Evolutionary conservation across 2,888 invertebrate species (phyloP).

Genomic region (Hypercompe scribonia): DNA sequence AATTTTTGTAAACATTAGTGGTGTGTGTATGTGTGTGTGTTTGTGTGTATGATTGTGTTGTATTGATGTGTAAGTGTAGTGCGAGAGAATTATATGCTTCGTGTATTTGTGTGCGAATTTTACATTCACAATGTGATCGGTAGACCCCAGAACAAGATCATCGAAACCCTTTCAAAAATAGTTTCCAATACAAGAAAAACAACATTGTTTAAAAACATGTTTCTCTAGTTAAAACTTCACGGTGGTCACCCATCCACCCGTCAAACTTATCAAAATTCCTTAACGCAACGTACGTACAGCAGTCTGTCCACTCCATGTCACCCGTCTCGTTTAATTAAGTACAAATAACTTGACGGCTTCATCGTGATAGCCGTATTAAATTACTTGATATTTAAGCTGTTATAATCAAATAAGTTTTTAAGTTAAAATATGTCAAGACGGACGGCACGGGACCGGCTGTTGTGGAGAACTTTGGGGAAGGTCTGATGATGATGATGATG

Average conservation of each 20-base stretch:
- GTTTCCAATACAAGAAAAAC: not conserved
- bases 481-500: too few relatives aligned
- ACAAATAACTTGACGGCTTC: conserved; percentile 2
- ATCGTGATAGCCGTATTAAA: conserved; percentile 1
- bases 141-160: too few relatives aligned
- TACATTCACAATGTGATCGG: too few relatives aligned
- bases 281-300: conserved; percentile 4
- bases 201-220: not conserved
- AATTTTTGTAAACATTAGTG: too few relatives aligned
- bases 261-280: conserved; percentile 17
- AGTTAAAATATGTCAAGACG: not conserved
- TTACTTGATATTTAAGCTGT: conserved; percentile 8
- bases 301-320: not conserved
- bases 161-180: not conserved
- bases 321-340: conserved; percentile 15
- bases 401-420: not conserved
- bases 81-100: too few relatives aligned
- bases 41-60: too few relatives aligned
- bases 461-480: too few relatives aligned
- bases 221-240: not conserved
- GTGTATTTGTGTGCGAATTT: too few relatives aligned
- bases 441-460: too few relatives aligned
- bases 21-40: too few relatives aligned
- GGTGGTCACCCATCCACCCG: conserved; percentile 17
- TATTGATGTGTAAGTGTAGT: too few relatives aligned